Percentiles rank a stretch among this genome's conserved stretches.
Conservation (phyloP, 2,113 vertebrate genomes). For the Eonycteris spelaea region DNA sequence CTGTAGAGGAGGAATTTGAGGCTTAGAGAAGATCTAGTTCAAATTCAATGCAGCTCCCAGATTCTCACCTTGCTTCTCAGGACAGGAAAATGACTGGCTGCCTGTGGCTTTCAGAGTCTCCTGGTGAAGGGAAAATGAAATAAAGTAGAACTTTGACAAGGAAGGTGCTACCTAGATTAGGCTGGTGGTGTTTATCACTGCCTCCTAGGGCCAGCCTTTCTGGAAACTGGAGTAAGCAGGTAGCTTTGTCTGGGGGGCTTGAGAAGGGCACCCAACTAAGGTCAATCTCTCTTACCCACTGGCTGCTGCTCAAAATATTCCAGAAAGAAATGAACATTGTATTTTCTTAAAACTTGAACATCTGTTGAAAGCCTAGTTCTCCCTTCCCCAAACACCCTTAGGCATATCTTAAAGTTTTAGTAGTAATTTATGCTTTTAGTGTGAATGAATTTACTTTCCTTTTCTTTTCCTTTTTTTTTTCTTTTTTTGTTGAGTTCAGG, state of each 20-base stretch:
- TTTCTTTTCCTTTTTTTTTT: rapidly evolving
- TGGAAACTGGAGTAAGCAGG: background rate
- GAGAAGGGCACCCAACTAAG: background rate
- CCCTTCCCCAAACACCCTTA: background rate
- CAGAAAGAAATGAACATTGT: background rate
- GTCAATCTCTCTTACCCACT: background rate
- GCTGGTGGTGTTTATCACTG: background rate
- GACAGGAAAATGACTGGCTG: background rate
- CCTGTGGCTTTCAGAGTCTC: background rate
- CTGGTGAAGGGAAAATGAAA: background rate
- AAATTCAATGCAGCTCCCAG: background rate
- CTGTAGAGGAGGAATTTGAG: background rate
- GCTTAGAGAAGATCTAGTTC: background rate
- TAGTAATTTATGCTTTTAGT: background rate
- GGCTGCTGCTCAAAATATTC: background rate
- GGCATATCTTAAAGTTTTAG: background rate
- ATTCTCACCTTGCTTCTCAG: background rate
- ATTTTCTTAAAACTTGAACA: background rate
- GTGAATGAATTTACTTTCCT: background rate
- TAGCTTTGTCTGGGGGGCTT: background rate
- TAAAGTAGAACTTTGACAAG: background rate
- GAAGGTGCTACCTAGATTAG: background rate
- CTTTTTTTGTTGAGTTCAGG: background rate
- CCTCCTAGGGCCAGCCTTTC: background rate
- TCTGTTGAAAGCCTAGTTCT: background rate